Percentiles rank a stretch among this genome's conserved stretches.
phyloP scores from a whole-genome alignment of 2,888 invertebrate species.

The Sturmia bella region DNA sequence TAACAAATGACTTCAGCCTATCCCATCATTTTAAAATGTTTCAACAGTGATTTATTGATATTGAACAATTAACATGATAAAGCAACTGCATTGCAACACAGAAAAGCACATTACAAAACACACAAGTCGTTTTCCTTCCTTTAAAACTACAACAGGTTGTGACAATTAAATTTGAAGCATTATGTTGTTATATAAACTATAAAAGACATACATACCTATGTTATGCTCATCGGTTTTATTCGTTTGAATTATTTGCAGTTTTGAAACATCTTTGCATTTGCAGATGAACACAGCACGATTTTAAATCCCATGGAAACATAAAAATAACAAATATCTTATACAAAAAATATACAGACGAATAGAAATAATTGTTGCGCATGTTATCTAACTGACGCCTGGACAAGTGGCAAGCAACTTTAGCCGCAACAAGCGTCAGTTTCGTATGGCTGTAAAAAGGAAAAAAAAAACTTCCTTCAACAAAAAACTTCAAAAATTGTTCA shows the following conservation, averaged over 20 bases:
- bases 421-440: slow-evolving; percentile 1
- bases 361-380: slow-evolving; percentile 26
- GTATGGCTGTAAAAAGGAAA: too few species aligned
- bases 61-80: slow-evolving; percentile 3
- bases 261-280: neutral
- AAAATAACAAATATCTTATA: neutral
- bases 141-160: slow-evolving; percentile 35
- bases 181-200: slow-evolving; percentile 15
- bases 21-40: neutral
- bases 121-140: slow-evolving; percentile 16
- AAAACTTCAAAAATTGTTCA: slow-evolving; percentile 11
- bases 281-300: neutral
- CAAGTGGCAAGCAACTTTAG: slow-evolving; percentile 33
- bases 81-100: slow-evolving; percentile 13
- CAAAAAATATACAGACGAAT: neutral
- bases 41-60: slow-evolving; percentile 27
- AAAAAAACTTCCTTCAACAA: slow-evolving; percentile 27
- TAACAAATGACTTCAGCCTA: too few species aligned
- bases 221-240: neutral
- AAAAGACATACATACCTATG: neutral
- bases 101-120: neutral
- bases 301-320: neutral
- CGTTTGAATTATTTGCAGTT: neutral
- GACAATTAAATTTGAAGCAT: slow-evolving; percentile 12
- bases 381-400: slow-evolving; percentile 57